Percentiles rank a stretch among this genome's conserved stretches.
Evolutionary conservation across 2,797 vertebrate genomes (phyloP).

Genomic region (Harpagifer antarcticus): DNA sequence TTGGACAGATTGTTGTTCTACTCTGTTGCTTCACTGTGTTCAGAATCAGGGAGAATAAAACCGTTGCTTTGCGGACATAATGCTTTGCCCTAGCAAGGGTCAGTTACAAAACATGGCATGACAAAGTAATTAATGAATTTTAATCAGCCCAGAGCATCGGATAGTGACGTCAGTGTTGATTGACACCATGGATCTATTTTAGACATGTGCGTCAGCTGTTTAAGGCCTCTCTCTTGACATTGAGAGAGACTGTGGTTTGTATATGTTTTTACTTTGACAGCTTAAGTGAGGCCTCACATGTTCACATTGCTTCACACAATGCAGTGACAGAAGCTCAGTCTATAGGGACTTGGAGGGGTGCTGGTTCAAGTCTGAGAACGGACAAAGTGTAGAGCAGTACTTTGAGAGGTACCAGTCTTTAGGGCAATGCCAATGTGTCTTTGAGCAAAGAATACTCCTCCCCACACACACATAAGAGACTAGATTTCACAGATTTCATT

Average conservation of each 20-base stretch:
- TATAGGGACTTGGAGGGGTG: no score
- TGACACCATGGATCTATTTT: slow-evolving; percentile 33
- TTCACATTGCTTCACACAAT: not conserved
- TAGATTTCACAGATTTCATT: no score
- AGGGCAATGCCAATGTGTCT: no score
- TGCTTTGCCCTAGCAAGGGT: not conserved
- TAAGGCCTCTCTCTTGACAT: slow-evolving; percentile 1
- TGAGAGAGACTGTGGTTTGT: slow-evolving; percentile 14
- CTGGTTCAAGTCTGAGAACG: no score
- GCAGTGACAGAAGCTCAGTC: no score
- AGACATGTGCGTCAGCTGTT: slow-evolving; percentile 18
- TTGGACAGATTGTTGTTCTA: no score
- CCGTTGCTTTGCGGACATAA: not conserved
- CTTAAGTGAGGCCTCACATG: not conserved
- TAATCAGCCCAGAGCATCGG: slow-evolving; percentile 24
- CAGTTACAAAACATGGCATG: slow-evolving; percentile 14
- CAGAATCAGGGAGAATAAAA: no score
- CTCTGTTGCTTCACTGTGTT: no score
- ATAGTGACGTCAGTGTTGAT: slow-evolving; percentile 27
- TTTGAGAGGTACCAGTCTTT: no score
- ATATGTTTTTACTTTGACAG: slow-evolving; percentile 24
- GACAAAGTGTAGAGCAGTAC: no score
- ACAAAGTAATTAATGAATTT: slow-evolving; percentile 21
- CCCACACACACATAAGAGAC: no score
- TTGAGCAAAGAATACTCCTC: no score